Evolutionary conservation across 2,113 vertebrate genomes (phyloP), one percentile per base, ranked within the genome.

Genomic region (Antechinus flavipes): DNA sequence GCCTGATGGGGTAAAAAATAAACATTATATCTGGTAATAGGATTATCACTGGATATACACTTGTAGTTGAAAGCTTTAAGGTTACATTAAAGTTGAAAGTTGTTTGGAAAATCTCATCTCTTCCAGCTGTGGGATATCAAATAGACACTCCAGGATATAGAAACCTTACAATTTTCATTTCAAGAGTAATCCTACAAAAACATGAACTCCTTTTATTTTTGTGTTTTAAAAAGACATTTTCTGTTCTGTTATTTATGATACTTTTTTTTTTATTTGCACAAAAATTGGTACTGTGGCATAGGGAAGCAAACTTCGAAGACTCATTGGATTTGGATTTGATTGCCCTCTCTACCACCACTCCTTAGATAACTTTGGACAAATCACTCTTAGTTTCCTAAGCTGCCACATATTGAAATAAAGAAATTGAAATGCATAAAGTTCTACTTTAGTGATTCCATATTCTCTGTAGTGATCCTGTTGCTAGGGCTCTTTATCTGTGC

Each of bases 61-160:
- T 95, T 96, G 97, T 95, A 94, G 95, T 95, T 94, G 97, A 97
- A 0, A 61, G 91, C 22, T 96, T 91, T 91, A 97, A 97, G 98
- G 98, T 97, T 97, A 96, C 0, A 0, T 94, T 95, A 91, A 94
- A 97, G 96, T 94, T 90, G 94, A 93, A 94, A 95, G 94, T 94
- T 98, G 97, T 98, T 98, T 98, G 97, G 97, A 98, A 97, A 97
- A 98, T 91, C 93, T 94, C 97, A 95, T 96, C 94, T 98, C 96
- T 95, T 93, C 98, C 98, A 98, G 98, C 98, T 98, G 98, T 96
- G 96, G 97, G 97, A 93, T 93, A 97, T 98, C 98, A 98, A 76
- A 97, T 96, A 97, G 97, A 94, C 97, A 98, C 98, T 95, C 97
- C 94, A 97, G 96, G 97, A 97, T 97, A 95, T 92, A 97, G 95